Conservation (phyloP, 2,113 vertebrate genomes). For the Chlorodrepanis virens region DNA sequence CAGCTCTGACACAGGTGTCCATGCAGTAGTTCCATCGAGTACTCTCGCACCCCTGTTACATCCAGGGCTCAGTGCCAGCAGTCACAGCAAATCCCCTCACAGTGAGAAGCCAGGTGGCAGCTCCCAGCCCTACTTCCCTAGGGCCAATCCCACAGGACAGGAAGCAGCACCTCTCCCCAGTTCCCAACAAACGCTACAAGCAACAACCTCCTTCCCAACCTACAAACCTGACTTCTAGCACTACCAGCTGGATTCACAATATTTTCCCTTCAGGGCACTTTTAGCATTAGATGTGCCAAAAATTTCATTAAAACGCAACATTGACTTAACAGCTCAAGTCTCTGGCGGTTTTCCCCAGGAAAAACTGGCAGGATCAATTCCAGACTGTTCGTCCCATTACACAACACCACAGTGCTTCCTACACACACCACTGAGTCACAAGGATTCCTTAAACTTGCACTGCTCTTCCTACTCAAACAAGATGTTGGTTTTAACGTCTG, state of each 20-base stretch:
- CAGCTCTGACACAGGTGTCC: background rate
- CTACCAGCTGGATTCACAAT: conserved; percentile 4
- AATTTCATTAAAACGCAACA: conserved; percentile 43
- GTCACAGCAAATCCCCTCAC: background rate
- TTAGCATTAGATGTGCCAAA: conserved; percentile 22
- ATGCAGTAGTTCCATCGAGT: fast-evolving
- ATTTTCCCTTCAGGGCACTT: conserved; percentile 57
- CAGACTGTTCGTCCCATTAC: background rate
- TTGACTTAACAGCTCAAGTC: conserved; percentile 37
- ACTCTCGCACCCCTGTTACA: background rate
- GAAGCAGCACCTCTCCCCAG: background rate
- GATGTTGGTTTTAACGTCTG: background rate
- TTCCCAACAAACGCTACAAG: background rate
- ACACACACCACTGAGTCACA: background rate
- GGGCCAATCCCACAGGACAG: background rate
- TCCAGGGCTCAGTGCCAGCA: background rate
- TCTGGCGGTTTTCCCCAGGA: background rate
- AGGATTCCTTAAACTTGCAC: background rate
- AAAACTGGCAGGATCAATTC: conserved; percentile 18
- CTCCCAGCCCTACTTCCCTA: background rate
- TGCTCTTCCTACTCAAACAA: background rate
- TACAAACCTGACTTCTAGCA: background rate
- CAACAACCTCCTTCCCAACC: background rate
- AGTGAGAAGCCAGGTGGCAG: background rate
- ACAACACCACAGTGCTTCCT: background rate